phyloP scores from a whole-genome alignment of 1,140 invertebrate species.

The Ruditapes philippinarum region DNA sequence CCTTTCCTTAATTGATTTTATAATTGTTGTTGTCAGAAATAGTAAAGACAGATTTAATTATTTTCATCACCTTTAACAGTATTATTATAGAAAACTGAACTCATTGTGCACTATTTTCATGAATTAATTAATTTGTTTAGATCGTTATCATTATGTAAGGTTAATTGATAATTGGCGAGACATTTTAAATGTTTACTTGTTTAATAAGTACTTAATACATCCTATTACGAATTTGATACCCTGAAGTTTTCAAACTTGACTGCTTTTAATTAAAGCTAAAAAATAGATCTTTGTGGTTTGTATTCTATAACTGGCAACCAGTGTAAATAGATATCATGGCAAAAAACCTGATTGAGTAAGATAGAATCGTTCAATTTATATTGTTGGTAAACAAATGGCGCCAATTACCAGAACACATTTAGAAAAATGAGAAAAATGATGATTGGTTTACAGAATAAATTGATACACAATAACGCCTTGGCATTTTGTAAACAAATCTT shows the following conservation, averaged over 20 bases:
- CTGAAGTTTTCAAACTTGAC: background rate
- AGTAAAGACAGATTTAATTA: too few relatives aligned
- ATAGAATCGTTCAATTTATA: slow-evolving; percentile 12
- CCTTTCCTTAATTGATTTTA: too few relatives aligned
- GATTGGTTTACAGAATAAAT: slow-evolving; percentile 39
- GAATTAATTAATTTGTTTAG: slow-evolving; percentile 10
- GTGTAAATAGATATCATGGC: background rate
- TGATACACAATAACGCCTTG: slow-evolving; percentile 36
- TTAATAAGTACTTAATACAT: background rate
- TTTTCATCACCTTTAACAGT: too few relatives aligned
- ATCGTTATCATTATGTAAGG: background rate
- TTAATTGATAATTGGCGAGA: background rate
- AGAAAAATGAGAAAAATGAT: background rate
- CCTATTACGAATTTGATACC: background rate
- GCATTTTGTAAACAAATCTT: slow-evolving; percentile 33
- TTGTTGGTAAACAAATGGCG: slow-evolving; percentile 47
- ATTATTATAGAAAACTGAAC: too few relatives aligned
- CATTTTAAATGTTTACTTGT: background rate
- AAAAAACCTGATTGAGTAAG: background rate
- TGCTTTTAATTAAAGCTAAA: background rate
- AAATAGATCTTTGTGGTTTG: background rate
- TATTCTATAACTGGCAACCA: background rate
- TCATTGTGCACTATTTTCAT: background rate
- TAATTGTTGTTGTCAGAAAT: too few relatives aligned
- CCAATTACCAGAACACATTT: slow-evolving; percentile 26